Evolutionary conservation across 2,113 vertebrate species (phyloP), one percentile per base, ranked within the genome.

Genomic region (Cryptotis parvus): DNA sequence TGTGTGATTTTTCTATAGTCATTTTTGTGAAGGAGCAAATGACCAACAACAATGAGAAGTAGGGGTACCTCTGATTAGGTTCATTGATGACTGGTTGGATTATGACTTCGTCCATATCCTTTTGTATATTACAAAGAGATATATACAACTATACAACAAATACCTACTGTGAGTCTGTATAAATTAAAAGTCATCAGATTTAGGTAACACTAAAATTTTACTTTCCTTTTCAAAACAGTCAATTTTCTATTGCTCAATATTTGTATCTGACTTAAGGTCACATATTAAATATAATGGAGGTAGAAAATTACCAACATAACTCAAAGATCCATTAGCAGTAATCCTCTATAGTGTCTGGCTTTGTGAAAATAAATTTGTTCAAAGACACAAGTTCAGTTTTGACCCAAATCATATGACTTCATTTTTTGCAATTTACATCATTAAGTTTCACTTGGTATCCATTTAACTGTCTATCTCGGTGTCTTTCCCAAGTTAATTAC

Each of bases 401-500:
- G 31, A 73, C 16, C 18, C 18, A 88, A 52, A 55, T 0, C n/a
- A 29, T 0, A 49, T 37, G 4, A 76, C 39, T 55, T 84, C 45
- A 45, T 55, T 91, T 58, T n/a, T 43, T 27, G 75, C 43, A 76
- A 91, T 72, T 68, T 89, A 68, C 61, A 35, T 1, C 0, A 6
- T 93, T 65, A 35, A 31, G 4, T 35, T 61, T 52, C 66, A 75
- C 26, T 63, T 61, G 35, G 11, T 2, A 37, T 68, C 14, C 35
- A 72, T 87, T 63, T 61, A 88, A 89, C 41, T 4, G 31, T 89
- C n/a, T 70, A 12, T 45, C 70, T 72, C 69, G 72, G 11, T 52
- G 16, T 20, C 39, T 91, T 70, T 84, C 33, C 35, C 39, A 75
- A 72, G 1, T 49, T 89, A 65, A 11, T 0, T 63, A 12, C 31